A percentile compares a stretch with the other conserved stretches of the same genome.
phyloP scores from a whole-genome alignment of 2,113 vertebrate species.

The Tursiops truncatus region DNA sequence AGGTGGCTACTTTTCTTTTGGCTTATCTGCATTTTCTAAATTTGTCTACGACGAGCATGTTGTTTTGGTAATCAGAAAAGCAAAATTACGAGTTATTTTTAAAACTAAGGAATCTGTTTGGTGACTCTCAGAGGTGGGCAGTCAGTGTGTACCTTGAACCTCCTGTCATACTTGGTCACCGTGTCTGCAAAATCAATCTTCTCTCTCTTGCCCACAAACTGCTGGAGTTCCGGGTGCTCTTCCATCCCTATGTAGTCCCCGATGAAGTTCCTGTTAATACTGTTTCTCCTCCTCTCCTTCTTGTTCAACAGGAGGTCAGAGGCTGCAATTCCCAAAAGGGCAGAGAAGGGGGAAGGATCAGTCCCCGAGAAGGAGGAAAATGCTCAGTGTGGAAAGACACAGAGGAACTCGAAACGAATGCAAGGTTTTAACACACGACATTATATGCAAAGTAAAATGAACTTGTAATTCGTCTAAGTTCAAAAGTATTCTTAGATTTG shows the following conservation, averaged over 20 bases:
- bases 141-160: constrained; percentile 92
- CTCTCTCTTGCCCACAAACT: constrained; percentile 95
- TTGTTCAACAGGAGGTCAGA: constrained; percentile 96
- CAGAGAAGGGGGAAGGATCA: not conserved
- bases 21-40: not conserved
- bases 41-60: not conserved
- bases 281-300: constrained; percentile 96
- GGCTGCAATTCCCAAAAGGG: constrained; percentile 80
- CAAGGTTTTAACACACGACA: not conserved
- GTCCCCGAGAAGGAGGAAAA: not conserved
- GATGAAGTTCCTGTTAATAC: constrained; percentile 97
- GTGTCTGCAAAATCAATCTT: constrained; percentile 98
- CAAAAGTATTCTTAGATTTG: not conserved
- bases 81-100: not conserved
- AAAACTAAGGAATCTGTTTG: not conserved
- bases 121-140: not conserved
- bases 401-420: not conserved
- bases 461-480: not conserved
- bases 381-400: not conserved
- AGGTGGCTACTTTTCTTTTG: not conserved
- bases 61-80: not conserved
- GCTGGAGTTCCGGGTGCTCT: constrained; percentile 93
- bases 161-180: constrained; percentile 94
- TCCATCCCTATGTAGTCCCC: constrained; percentile 99
- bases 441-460: not conserved